A percentile compares a stretch with the other conserved stretches of the same genome.
These are phyloP conservation scores for Latrodectus hesperus DNA, from an alignment of 2,888 invertebrate genomes.

Conservation along the genomic window DNA sequence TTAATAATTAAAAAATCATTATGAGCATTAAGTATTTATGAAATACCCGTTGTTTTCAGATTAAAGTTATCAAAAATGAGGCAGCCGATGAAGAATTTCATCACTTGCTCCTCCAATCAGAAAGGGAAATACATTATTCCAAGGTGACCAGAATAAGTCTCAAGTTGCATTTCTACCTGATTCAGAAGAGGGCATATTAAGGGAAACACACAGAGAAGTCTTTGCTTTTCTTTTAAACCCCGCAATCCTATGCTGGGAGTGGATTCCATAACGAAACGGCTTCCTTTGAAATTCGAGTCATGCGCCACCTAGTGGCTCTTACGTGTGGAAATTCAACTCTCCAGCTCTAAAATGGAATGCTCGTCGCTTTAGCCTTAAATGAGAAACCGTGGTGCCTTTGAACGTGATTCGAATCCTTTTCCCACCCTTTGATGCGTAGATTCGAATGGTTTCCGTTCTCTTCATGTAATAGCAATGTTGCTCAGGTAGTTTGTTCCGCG, in stretches of 20 bases:
- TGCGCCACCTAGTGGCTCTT: constrained; percentile 25
- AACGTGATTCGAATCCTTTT: not conserved
- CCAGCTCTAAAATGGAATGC: constrained; percentile 36
- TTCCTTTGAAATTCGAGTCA: constrained; percentile 34
- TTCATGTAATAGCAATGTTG: too few species aligned
- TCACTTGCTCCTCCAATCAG: too few species aligned
- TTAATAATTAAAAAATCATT: too few species aligned
- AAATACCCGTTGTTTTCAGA: too few species aligned
- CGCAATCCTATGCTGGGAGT: not conserved
- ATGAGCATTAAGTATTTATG: too few species aligned
- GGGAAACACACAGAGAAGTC: not conserved
- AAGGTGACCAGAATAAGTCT: too few species aligned
- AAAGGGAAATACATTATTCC: too few species aligned
- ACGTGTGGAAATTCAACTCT: constrained; percentile 45
- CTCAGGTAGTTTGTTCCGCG: too few species aligned
- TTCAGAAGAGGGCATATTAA: not conserved
- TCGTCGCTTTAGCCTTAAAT: constrained; percentile 42
- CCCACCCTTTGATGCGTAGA: not conserved
- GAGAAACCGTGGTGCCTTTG: constrained; percentile 12
- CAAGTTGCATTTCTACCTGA: not conserved
- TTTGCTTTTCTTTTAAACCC: not conserved
- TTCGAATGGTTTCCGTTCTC: not conserved
- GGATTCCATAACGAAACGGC: not conserved
- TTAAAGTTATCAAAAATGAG: too few species aligned
- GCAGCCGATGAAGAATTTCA: too few species aligned